Evolutionary conservation across 2,113 vertebrate genomes (phyloP).

Genomic region (Pao palembangensis): DNA sequence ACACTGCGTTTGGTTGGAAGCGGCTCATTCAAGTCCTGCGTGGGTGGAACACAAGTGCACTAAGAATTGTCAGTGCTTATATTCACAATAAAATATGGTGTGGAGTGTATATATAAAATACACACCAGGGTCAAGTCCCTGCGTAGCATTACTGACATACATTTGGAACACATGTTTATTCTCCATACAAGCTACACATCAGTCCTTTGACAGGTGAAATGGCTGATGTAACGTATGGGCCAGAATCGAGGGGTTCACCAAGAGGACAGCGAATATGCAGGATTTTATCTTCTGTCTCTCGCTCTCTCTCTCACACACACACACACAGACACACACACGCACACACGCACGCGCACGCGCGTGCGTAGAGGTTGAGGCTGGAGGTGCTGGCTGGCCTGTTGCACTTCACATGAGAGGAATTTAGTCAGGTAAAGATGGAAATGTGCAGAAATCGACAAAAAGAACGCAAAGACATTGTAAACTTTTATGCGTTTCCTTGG

Average conservation of each 20-base stretch:
- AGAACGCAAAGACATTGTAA: constrained; percentile 22
- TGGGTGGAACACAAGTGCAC: constrained; percentile 14
- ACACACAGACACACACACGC: constrained; percentile 1
- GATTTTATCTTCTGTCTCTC: constrained; percentile 36
- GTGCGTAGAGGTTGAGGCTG: neutral
- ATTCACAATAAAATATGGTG: constrained; percentile 36
- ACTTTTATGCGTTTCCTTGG: constrained; percentile 7
- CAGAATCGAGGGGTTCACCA: constrained; percentile 61
- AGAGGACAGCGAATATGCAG: constrained; percentile 58
- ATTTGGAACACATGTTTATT: constrained; percentile 64
- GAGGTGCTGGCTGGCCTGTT: neutral
- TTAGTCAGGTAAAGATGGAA: constrained; percentile 21
- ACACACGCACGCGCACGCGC: neutral
- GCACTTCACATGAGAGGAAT: constrained; percentile 8
- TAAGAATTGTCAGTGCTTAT: constrained; percentile 20
- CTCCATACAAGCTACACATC: constrained; percentile 58
- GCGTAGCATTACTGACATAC: constrained; percentile 48
- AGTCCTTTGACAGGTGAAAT: constrained; percentile 60
- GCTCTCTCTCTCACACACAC: no score
- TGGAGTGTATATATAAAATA: constrained; percentile 37
- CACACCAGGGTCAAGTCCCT: constrained; percentile 37
- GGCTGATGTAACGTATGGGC: constrained; percentile 62
- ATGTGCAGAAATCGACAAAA: neutral
- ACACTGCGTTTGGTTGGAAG: no score
- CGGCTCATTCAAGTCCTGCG: constrained; percentile 25